Conservation (phyloP, 2,888 invertebrate species). For the Pycnomerus fuliginosus region DNA sequence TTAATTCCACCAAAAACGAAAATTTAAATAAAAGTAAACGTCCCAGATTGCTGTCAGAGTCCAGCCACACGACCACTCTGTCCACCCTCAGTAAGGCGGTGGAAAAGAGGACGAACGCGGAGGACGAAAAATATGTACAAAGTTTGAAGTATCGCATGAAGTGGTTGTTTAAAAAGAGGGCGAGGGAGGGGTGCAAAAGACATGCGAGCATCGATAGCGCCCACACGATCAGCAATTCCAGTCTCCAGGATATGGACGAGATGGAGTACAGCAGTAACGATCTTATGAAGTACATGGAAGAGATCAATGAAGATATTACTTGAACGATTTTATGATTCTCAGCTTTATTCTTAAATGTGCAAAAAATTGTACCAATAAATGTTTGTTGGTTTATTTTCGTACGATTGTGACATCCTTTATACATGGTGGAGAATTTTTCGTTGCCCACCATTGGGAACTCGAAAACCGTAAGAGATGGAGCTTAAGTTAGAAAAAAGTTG, state of each 20-base stretch:
- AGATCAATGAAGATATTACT: conserved; percentile 56
- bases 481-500: too few relatives aligned
- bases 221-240: conserved; percentile 70
- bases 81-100: conserved; percentile 2
- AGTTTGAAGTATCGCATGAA: conserved; percentile 26
- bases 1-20: background rate
- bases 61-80: conserved; percentile 3
- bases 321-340: too few relatives aligned
- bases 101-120: background rate
- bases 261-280: conserved; percentile 68
- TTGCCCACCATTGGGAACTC: too few relatives aligned
- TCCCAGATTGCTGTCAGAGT: conserved; percentile 2
- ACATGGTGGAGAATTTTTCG: too few relatives aligned
- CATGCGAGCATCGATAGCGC: conserved; percentile 15
- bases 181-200: conserved; percentile 4
- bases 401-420: too few relatives aligned
- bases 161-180: conserved; percentile 9
- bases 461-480: too few relatives aligned
- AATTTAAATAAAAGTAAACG: background rate
- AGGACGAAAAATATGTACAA: conserved; percentile 2
- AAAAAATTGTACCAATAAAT: too few relatives aligned
- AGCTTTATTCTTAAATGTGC: too few relatives aligned
- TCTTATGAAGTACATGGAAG: conserved; percentile 68
- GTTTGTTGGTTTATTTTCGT: too few relatives aligned
- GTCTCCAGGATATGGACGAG: conserved; percentile 69